Evolutionary conservation across 1,140 invertebrate species (phyloP).

Genomic region (Bombus turneri): DNA sequence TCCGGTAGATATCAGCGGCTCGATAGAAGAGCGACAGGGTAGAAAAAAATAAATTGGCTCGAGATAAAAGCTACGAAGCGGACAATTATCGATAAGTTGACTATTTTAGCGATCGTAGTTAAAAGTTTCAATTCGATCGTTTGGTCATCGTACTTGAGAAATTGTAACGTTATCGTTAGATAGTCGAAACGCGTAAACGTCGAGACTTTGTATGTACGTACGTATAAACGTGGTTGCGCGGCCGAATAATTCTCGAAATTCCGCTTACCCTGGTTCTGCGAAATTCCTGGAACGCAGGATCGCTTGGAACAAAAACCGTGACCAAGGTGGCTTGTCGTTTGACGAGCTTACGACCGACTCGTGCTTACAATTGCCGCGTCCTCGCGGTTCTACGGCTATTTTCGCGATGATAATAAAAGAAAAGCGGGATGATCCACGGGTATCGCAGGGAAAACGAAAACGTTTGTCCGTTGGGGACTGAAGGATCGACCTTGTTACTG

Average conservation of each 20-base stretch:
- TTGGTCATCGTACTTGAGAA: no score
- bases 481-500: conserved; percentile 41
- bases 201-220: no score
- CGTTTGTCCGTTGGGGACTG: not conserved
- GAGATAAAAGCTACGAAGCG: no score
- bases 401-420: not conserved
- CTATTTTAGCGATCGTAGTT: no score
- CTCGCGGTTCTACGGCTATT: not conserved
- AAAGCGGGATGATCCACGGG: not conserved
- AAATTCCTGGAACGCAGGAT: not conserved
- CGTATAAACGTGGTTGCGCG: not conserved
- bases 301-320: not conserved
- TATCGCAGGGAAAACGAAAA: not conserved
- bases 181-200: no score
- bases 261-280: not conserved
- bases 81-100: no score
- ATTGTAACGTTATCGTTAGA: no score
- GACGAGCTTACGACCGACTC: not conserved
- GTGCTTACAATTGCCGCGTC: no score
- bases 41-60: no score
- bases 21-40: no score
- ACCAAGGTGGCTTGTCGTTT: not conserved
- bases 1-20: no score
- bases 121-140: no score
- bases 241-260: not conserved